Conservation (phyloP, 2,113 vertebrate genomes). For the Dunckerocampus dactyliophorus region DNA sequence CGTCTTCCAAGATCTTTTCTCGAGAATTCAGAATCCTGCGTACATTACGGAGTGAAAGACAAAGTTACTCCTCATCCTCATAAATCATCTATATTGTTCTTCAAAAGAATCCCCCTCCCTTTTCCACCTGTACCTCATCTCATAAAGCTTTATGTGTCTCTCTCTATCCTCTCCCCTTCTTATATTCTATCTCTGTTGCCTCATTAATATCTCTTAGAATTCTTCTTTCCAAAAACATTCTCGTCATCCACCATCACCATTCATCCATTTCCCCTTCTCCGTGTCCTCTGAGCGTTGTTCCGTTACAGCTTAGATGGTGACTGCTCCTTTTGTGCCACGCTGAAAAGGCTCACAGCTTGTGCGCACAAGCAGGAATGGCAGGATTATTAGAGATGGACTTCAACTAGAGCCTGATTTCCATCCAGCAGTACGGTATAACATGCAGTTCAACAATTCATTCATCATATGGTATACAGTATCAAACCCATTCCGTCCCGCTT, state of each 20-base stretch:
- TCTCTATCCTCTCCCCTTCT: slow-evolving; percentile 29
- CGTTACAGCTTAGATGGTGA: slow-evolving; percentile 37
- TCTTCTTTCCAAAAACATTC: slow-evolving; percentile 8
- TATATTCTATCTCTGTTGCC: background rate
- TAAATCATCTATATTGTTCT: background rate
- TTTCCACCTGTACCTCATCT: slow-evolving; percentile 17
- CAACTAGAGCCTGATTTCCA: too few species aligned
- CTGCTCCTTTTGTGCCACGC: slow-evolving; percentile 55
- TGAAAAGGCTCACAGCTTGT: slow-evolving; percentile 19
- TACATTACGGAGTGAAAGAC: background rate
- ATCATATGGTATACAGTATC: too few species aligned
- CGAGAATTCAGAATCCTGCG: too few species aligned
- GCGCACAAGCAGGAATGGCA: too few species aligned
- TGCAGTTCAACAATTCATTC: too few species aligned
- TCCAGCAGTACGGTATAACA: too few species aligned
- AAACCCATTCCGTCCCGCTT: too few species aligned
- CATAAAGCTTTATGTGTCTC: slow-evolving; percentile 26
- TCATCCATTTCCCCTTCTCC: background rate
- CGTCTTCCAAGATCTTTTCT: too few species aligned
- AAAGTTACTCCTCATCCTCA: slow-evolving; percentile 22
- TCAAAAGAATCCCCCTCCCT: background rate
- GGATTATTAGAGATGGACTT: too few species aligned
- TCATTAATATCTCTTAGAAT: slow-evolving; percentile 17
- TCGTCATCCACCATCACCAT: background rate
- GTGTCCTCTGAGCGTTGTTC: slow-evolving; percentile 35